Base-by-base conservation (phyloP, 2,888 invertebrate species). In the Myathropa florea region DNA sequence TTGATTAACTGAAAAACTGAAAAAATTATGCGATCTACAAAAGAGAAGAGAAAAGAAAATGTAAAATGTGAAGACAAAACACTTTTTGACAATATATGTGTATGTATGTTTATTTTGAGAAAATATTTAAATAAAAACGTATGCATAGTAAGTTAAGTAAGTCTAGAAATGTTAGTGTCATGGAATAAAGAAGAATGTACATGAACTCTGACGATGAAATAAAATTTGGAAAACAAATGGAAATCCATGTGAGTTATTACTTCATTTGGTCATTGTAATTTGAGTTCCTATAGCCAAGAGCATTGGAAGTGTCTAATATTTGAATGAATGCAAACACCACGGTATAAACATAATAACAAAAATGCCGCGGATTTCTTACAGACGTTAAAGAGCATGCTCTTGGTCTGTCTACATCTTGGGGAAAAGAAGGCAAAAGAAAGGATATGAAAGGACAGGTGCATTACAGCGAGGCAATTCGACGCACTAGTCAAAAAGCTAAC, bases 11-110 rank as follows among this genome's bases (percentile, higher is more conserved):
- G 28, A 60, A 36, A 24, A 67, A 26, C n/a, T 7, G n/a, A n/a
- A n/a, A 46, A 67, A 76, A 68, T 61, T 67, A 60, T 61, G 76
- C 36, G 36, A 77, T 53, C 36, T 68, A 26, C 26, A 23, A 23
- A 53, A 67, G 39, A 23, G 21, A 65, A 60, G 57, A 21, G 12
- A 24, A 24, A 21, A 46, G n/a, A 39, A 39, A 14, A 39, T n/a
- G n/a, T n/a, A 39, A 76, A 68, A 68, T 30, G 36, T 63, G 55
- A 77, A 61, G 67, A 76, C 59, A 68, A 39, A 77, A 77, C 53
- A 77, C 68, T 68, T 77, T 77, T 77, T 68, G 77, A 77, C 77
- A 77, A 77, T 77, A 77, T 77, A 76, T 46, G 46, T 75, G 71
- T 57, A 65, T 75, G 65, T 77, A 61, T 77, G 61, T 61, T 61